Evolutionary conservation across 2,888 invertebrate genomes (phyloP).

Genomic region (Papilio demoleus): DNA sequence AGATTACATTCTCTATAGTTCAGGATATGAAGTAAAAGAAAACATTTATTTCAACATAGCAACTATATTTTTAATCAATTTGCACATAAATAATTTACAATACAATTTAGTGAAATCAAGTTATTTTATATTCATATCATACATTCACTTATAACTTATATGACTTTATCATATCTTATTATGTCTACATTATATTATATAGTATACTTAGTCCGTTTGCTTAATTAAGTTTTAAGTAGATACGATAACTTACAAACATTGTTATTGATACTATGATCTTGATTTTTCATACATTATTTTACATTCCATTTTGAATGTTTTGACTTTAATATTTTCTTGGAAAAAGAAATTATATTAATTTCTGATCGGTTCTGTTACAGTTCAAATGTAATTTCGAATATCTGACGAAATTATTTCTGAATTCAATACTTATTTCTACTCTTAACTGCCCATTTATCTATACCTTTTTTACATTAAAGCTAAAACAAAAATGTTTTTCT

Average conservation of each 20-base stretch:
- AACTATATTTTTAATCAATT: constrained; percentile 37
- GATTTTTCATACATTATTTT: no score
- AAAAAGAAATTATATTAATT: no score
- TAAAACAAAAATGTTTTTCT: not conserved
- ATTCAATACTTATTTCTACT: not conserved
- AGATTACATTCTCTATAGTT: no score
- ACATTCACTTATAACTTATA: constrained; percentile 28
- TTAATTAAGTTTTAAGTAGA: constrained; percentile 18
- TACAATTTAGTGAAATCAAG: constrained; percentile 34
- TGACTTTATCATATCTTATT: not conserved
- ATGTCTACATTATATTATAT: constrained; percentile 2
- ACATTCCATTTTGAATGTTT: no score
- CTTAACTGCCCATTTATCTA: not conserved
- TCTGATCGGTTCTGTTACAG: no score
- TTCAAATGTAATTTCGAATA: no score
- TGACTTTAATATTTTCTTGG: no score
- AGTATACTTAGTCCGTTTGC: constrained; percentile 36
- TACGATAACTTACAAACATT: no score
- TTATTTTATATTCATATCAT: constrained; percentile 31
- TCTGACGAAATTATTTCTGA: not conserved
- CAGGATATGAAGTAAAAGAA: constrained; percentile 8
- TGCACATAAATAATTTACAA: constrained; percentile 33
- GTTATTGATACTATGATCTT: no score
- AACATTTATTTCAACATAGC: constrained; percentile 33
- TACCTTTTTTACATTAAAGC: not conserved